These are phyloP conservation scores for Chaetoderma sp. DNA, from an alignment of 2,888 invertebrate species.

Conservation along the genomic window DNA sequence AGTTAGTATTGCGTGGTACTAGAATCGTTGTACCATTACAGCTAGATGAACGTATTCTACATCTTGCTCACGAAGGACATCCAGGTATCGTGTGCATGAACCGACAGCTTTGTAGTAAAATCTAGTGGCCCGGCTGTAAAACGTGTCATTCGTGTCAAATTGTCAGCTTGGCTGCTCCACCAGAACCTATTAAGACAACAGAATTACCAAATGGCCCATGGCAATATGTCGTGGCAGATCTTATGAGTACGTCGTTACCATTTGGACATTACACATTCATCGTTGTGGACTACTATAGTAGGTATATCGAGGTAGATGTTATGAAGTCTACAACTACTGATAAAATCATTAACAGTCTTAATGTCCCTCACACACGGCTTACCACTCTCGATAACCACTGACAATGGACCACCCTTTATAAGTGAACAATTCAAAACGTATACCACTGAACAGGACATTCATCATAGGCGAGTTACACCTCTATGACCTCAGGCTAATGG, in stretches of 20 bases:
- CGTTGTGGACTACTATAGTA: conserved; percentile 41
- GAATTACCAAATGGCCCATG: conserved; percentile 33
- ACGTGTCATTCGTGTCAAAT: conserved; percentile 3
- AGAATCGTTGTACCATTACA: conserved; percentile 5
- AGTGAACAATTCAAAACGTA: conserved; percentile 25
- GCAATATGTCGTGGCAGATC: conserved; percentile 37
- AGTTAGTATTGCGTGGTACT: conserved; percentile 10
- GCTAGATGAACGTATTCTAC: conserved; percentile 1
- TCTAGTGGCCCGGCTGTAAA: conserved; percentile 7
- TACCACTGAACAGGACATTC: conserved; percentile 27
- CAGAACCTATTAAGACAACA: conserved; percentile 27
- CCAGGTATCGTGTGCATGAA: conserved; percentile 10
- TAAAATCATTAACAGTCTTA: conserved; percentile 11
- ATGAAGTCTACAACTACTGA: conserved; percentile 24
- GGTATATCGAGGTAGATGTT: conserved; percentile 33
- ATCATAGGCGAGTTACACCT: conserved; percentile 31
- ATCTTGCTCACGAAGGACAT: conserved; percentile 24
- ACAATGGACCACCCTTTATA: conserved; percentile 37
- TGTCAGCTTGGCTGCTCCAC: neutral
- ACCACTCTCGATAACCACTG: conserved; percentile 29
- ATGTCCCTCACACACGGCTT: conserved; percentile 28
- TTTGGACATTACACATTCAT: conserved; percentile 34
- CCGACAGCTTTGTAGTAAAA: neutral
- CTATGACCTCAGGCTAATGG: conserved; percentile 38
- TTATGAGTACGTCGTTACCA: conserved; percentile 36